Conservation (phyloP, 2,888 invertebrate genomes). For the Pristionchus maxplancki region DNA sequence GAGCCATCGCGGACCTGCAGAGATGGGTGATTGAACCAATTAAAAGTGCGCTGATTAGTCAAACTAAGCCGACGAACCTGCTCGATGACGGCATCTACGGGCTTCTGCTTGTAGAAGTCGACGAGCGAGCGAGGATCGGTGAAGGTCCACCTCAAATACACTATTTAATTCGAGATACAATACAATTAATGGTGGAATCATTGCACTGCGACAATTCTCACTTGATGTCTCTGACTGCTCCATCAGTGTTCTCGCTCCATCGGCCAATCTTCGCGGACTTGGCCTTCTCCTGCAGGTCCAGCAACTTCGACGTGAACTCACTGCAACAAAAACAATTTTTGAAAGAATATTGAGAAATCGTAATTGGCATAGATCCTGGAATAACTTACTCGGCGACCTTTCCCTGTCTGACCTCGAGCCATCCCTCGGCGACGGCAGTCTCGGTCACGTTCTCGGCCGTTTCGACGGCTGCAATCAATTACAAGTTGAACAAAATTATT, state of each 20-base stretch:
- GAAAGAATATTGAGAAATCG: neutral
- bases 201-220: neutral
- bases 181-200: neutral
- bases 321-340: constrained; percentile 72
- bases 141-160: constrained; percentile 85
- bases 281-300: constrained; percentile 92
- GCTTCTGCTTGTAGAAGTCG: constrained; percentile 89
- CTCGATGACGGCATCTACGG: constrained; percentile 91
- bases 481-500: too few species aligned
- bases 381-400: constrained; percentile 74
- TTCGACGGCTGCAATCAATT: constrained; percentile 73
- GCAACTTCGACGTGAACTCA: constrained; percentile 80
- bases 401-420: constrained; percentile 85
- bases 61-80: constrained; percentile 83
- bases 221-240: constrained; percentile 57
- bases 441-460: constrained; percentile 92
- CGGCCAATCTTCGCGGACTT: constrained; percentile 90
- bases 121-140: constrained; percentile 90
- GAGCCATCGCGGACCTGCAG: constrained; percentile 88
- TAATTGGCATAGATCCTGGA: neutral
- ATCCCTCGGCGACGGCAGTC: constrained; percentile 89
- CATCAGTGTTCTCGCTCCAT: constrained; percentile 77
- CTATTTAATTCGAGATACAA: neutral
- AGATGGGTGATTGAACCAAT: neutral
- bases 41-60: neutral